Conservation (phyloP, 2,113 vertebrate genomes). For the Thermophis baileyi region DNA sequence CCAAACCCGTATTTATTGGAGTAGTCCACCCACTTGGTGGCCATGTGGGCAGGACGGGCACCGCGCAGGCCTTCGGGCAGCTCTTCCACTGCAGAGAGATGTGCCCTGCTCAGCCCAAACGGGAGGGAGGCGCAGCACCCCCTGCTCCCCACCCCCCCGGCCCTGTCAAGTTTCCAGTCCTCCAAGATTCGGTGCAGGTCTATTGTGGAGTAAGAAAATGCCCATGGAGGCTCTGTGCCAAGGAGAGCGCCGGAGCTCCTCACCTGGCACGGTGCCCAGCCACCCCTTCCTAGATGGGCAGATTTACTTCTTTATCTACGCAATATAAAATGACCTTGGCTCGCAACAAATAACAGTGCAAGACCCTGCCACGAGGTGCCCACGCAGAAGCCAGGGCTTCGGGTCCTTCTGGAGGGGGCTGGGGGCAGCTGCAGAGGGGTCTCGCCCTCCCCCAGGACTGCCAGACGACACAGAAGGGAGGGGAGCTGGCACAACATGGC, state of each 20-base stretch:
- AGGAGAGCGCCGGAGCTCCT: background rate
- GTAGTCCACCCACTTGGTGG: constrained; percentile 84
- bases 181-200: background rate
- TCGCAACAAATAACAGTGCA: background rate
- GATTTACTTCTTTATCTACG: background rate
- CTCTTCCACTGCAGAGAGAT: constrained; percentile 60
- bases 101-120: background rate
- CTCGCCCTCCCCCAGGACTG: background rate
- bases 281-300: background rate
- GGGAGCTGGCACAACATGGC: background rate
- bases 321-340: background rate
- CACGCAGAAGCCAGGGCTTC: background rate
- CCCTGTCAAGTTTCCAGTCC: background rate
- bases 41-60: constrained; percentile 73
- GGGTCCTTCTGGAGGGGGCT: background rate
- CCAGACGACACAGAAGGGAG: background rate
- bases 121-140: background rate
- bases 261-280: background rate
- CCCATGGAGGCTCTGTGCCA: background rate
- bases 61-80: constrained; percentile 61
- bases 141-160: background rate
- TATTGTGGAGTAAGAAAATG: background rate
- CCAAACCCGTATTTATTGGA: constrained; percentile 87
- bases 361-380: background rate
- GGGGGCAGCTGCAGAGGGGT: background rate